A percentile compares a stretch with the other conserved stretches of the same genome.
phyloP scores from a whole-genome alignment of 1,140 invertebrate species.

The Drosophila yakuba region DNA sequence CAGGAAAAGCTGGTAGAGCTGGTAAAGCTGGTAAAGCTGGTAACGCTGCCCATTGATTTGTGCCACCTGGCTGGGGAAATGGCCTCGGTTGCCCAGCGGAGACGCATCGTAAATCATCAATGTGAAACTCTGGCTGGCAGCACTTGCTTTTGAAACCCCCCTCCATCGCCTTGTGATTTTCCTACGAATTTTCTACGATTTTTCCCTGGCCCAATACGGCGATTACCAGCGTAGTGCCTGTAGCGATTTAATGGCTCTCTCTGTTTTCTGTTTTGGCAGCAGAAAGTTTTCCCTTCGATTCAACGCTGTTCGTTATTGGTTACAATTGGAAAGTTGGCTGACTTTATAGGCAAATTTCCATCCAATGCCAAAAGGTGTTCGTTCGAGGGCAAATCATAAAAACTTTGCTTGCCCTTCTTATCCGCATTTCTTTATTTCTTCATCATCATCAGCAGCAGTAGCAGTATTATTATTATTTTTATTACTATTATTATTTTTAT shows the following conservation, averaged over 20 bases:
- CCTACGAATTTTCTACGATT: not conserved
- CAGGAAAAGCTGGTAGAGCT: not conserved
- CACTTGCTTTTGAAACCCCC: not conserved
- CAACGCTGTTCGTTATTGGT: slow-evolving; percentile 43
- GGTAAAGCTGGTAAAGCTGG: not conserved
- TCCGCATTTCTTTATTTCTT: not conserved
- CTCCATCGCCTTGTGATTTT: not conserved
- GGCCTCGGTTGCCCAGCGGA: slow-evolving; percentile 35
- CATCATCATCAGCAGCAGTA: slow-evolving; percentile 10
- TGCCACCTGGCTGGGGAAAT: slow-evolving; percentile 70
- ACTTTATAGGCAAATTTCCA: slow-evolving; percentile 48
- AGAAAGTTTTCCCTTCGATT: slow-evolving; percentile 46
- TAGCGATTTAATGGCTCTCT: slow-evolving; percentile 61
- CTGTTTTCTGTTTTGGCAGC: slow-evolving; percentile 41
- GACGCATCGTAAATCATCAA: slow-evolving; percentile 76
- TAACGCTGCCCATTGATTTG: slow-evolving; percentile 54
- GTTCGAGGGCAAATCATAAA: slow-evolving; percentile 62
- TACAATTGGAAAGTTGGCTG: slow-evolving; percentile 35
- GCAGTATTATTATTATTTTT: slow-evolving; percentile 15
- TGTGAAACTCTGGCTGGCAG: slow-evolving; percentile 54
- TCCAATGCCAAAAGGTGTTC: slow-evolving; percentile 50
- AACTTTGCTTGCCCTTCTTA: slow-evolving; percentile 40
- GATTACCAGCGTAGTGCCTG: slow-evolving; percentile 52
- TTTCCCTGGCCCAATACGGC: slow-evolving; percentile 19
- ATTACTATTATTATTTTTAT: slow-evolving; percentile 21